Conservation (phyloP, 2,797 vertebrate species). For the Scolopax rusticola region DNA sequence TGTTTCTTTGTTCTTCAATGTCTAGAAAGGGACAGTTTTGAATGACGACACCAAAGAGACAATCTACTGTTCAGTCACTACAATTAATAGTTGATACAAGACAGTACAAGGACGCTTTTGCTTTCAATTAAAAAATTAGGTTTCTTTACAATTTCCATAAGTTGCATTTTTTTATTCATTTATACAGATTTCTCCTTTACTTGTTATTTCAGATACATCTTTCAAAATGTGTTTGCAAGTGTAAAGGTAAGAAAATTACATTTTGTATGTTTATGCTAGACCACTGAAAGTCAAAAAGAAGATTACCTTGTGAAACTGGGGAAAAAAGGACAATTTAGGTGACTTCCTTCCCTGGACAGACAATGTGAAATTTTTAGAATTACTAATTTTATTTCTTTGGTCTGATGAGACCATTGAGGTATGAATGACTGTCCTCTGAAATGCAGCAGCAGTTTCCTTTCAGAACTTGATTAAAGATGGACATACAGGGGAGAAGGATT, state of each 20-base stretch:
- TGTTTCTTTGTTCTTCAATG: background rate
- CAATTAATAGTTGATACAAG: background rate
- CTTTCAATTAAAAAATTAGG: background rate
- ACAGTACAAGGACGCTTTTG: background rate
- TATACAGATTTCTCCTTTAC: background rate
- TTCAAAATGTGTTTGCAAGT: background rate
- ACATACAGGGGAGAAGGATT: background rate
- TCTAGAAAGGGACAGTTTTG: background rate
- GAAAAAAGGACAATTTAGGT: background rate
- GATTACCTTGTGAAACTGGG: background rate
- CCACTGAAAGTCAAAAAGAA: background rate
- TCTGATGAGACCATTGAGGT: background rate
- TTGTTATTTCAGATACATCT: background rate
- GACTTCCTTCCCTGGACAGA: background rate
- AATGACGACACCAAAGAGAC: background rate
- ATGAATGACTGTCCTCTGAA: background rate
- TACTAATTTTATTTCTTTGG: background rate
- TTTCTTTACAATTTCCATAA: background rate
- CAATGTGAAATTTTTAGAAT: background rate
- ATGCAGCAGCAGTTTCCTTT: background rate
- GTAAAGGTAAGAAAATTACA: background rate
- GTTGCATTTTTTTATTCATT: background rate
- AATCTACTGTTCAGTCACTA: background rate
- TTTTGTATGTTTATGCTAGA: background rate
- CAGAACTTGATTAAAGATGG: background rate